Percentiles rank a stretch among this genome's conserved stretches.
phyloP scores from a whole-genome alignment of 2,113 vertebrate species.

The Formicarius rufipectus region DNA sequence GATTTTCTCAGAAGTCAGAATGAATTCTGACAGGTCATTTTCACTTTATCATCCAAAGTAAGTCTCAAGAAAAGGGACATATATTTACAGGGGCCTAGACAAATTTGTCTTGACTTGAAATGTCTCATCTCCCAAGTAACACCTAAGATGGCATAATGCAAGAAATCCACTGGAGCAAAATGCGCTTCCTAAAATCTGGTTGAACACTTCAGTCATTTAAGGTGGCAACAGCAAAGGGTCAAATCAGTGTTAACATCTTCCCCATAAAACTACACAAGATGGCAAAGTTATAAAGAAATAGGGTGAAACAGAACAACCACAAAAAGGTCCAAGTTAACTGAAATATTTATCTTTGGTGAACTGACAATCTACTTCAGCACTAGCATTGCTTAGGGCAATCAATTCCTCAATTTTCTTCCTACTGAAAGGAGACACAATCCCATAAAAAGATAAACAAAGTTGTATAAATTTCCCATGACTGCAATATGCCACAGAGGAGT shows the following conservation, averaged over 20 bases:
- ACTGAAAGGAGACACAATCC: not conserved
- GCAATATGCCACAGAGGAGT: not conserved
- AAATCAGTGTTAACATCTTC: not conserved
- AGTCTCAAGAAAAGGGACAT: not conserved
- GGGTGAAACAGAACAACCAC: not conserved
- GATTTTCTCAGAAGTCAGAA: not conserved
- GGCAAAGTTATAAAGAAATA: not conserved
- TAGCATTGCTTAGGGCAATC: not conserved
- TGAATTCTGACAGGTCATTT: not conserved
- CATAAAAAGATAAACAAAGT: not conserved
- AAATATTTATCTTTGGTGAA: not conserved
- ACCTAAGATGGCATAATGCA: not conserved
- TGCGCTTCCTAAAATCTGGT: not conserved
- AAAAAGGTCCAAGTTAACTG: not conserved
- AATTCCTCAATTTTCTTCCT: not conserved
- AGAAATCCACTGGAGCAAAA: not conserved
- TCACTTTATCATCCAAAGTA: not conserved
- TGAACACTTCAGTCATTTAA: not conserved
- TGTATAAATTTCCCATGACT: not conserved
- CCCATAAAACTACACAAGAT: not conserved
- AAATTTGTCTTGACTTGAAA: not conserved
- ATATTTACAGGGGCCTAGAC: not conserved
- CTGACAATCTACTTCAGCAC: not conserved
- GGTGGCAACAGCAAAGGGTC: not conserved
- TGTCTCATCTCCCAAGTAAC: not conserved